Percentiles rank a stretch among this genome's conserved stretches.
These are phyloP conservation scores for Phlogophora meticulosa DNA, from an alignment of 2,888 invertebrate species.

Conservation along the genomic window DNA sequence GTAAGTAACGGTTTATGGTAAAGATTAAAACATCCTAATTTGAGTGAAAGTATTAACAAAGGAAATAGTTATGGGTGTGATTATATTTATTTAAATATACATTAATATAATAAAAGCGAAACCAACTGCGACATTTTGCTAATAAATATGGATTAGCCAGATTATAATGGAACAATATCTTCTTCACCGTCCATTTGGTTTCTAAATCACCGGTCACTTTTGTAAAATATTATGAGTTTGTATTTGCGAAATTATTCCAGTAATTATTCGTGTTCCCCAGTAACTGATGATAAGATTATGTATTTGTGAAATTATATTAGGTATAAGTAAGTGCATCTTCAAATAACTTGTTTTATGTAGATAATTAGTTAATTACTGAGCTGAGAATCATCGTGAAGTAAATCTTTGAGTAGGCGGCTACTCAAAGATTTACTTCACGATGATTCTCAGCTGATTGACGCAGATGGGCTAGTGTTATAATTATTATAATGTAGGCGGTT, in stretches of 20 bases:
- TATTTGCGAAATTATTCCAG: not conserved
- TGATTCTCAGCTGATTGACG: too few species aligned
- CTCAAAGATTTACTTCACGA: too few species aligned
- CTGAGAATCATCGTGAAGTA: conserved; percentile 21
- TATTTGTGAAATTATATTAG: not conserved
- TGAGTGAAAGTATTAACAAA: conserved; percentile 5
- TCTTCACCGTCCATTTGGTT: not conserved
- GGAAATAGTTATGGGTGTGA: not conserved
- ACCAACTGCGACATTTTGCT: conserved; percentile 39
- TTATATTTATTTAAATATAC: not conserved
- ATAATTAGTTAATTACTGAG: conserved; percentile 38
- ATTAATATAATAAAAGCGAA: conserved; percentile 26
- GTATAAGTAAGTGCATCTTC: not conserved
- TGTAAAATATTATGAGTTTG: not conserved
- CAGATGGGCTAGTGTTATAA: conserved; percentile 30
- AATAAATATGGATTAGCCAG: conserved; percentile 51
- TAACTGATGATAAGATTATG: too few species aligned
- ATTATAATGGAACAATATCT: conserved; percentile 21
- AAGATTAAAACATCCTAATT: conserved; percentile 9
- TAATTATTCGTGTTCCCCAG: too few species aligned
- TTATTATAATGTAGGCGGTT: conserved; percentile 39
- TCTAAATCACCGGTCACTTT: not conserved
- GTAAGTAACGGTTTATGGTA: conserved; percentile 2
- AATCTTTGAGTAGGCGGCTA: conserved; percentile 31
- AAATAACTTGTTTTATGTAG: conserved; percentile 3